Percentiles rank a stretch among this genome's conserved stretches.
phyloP scores from a whole-genome alignment of 2,113 vertebrate genomes.

The Parotia lawesii region DNA sequence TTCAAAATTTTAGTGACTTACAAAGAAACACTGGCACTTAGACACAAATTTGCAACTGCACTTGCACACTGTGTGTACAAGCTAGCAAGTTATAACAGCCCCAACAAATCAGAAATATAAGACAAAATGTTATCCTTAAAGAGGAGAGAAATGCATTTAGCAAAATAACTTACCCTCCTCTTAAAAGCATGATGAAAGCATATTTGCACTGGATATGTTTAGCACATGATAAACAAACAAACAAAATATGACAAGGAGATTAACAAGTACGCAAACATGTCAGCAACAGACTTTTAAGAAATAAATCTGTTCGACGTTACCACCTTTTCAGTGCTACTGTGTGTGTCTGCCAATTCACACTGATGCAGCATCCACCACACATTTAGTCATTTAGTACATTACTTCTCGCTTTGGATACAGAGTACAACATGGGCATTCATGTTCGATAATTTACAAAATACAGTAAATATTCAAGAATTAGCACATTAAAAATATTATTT shows the following conservation, averaged over 20 bases:
- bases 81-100: not conserved
- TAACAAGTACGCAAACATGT: not conserved
- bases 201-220: slow-evolving; percentile 22
- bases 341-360: slow-evolving; percentile 21
- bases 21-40: not conserved
- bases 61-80: slow-evolving; percentile 15
- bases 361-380: slow-evolving; percentile 18
- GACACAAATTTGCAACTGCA: slow-evolving; percentile 40
- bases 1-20: not conserved
- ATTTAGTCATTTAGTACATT: slow-evolving; percentile 26
- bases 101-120: slow-evolving; percentile 25
- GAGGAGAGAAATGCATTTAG: not conserved
- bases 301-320: slow-evolving; percentile 49
- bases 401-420: not conserved
- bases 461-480: not conserved
- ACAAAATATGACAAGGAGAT: slow-evolving; percentile 46
- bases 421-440: not conserved
- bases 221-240: slow-evolving; percentile 43
- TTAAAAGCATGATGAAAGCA: slow-evolving; percentile 36
- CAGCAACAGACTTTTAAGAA: slow-evolving; percentile 36
- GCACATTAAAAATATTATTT: not conserved
- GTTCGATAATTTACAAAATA: not conserved
- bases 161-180: slow-evolving; percentile 37
- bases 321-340: slow-evolving; percentile 41
- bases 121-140: slow-evolving; percentile 12